Base-by-base conservation (phyloP, 2,797 vertebrate species). In the Yasuhikotakia modesta region DNA sequence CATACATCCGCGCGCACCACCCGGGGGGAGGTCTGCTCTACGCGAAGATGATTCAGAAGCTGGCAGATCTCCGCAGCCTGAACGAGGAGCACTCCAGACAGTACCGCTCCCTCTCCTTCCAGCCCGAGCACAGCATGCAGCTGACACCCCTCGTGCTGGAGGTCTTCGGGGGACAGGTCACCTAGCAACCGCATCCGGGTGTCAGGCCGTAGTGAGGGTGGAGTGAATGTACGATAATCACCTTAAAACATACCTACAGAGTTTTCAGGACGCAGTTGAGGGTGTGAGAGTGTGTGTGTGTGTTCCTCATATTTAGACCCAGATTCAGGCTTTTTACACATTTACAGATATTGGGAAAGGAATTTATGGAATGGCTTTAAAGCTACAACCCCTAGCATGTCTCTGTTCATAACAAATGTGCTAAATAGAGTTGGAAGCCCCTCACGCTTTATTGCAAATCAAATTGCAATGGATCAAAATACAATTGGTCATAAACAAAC, bases 1-100 rank as follows among this genome's bases (percentile, higher is more conserved):
- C 90, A 12, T 91, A 99, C 82, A 93, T 94, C 86, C 94, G 92
- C 2, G 93, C 95, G 85, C 91, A 95, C 80, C 97, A 97, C 88
- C 93, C 94, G 0, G 95, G 95, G 1, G 92, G 95, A 39, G 95
- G 93, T 79, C 91, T 96, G 78, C 94, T 98, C 76, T 98, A 99
- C 0, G 94, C 97, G 84, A 98, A 96, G 90, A 99, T 99, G 97
- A 98, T 99, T 92, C 97, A 99, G 91, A 99, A 98, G 84, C 90
- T 99, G 78, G 95, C 97, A 0, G 97, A 99, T 86, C 92, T 99
- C 67, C 93, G 97, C 53, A 98, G 96, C 91, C 94, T 99, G 70
- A 98, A 97, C 0, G 96, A 98, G 90, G 96, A 99, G 89, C 95
- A 99, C 92, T 96, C 96, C 85, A 95, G 95, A 89, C 96, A 99